phyloP scores from a whole-genome alignment of 2,113 vertebrate species.

The Nannospalax galili region DNA sequence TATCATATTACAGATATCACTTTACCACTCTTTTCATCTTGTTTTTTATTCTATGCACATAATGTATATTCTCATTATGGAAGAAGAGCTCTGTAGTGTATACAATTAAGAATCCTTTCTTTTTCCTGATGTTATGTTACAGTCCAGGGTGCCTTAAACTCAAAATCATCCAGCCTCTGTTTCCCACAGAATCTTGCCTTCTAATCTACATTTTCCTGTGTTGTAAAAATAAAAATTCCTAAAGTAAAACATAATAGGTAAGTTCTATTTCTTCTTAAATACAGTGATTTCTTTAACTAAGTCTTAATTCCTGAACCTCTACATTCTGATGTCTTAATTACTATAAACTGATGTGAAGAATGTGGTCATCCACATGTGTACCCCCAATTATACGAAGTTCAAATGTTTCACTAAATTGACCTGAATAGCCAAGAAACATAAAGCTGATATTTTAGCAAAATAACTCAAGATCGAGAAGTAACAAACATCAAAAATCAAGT shows the following conservation, averaged over 20 bases:
- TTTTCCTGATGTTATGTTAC: not conserved
- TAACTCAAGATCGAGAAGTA: not conserved
- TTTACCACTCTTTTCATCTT: not conserved
- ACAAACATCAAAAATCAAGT: not conserved
- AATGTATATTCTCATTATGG: not conserved
- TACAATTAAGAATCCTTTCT: not conserved
- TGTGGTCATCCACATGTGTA: not conserved
- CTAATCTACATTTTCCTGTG: not conserved
- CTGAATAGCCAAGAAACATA: constrained; percentile 36
- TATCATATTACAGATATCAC: not conserved
- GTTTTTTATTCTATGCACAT: not conserved
- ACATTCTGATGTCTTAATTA: not conserved
- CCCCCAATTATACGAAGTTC: not conserved
- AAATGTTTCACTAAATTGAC: not conserved
- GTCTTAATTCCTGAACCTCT: not conserved
- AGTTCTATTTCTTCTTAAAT: not conserved
- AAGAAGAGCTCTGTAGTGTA: not conserved
- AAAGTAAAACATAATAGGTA: not conserved
- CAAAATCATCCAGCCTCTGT: not conserved
- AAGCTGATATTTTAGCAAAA: not conserved
- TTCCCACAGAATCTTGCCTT: not conserved
- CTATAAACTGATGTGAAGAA: not conserved
- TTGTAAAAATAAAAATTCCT: not conserved
- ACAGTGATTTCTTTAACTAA: not conserved
- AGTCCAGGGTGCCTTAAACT: not conserved